Evolutionary conservation across 2,888 invertebrate genomes (phyloP).

Genomic region (Ferdinandea cuprea): DNA sequence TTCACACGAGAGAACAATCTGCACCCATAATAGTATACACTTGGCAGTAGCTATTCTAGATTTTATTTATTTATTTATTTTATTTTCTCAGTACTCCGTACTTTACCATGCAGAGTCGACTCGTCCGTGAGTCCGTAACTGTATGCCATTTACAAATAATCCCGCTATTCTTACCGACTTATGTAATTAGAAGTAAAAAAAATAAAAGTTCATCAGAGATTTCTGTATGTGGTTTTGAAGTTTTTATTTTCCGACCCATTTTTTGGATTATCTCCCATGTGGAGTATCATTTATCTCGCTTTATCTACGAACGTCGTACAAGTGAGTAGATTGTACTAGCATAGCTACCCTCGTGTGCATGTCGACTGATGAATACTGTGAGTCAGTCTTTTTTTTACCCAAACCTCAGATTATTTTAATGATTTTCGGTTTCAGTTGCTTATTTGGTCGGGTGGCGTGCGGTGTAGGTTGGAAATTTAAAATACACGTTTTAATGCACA

Average conservation of each 20-base stretch:
- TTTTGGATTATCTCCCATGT: conserved; percentile 33
- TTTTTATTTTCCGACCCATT: conserved; percentile 17
- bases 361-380: background rate
- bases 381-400: conserved; percentile 26
- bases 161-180: conserved; percentile 3
- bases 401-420: conserved; percentile 63
- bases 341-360: background rate
- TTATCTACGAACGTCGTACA: conserved; percentile 34
- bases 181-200: conserved; percentile 33
- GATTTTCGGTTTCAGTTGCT: conserved; percentile 55
- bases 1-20: no score
- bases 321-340: background rate
- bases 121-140: conserved; percentile 8
- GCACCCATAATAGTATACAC: no score
- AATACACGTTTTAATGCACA: conserved; percentile 25
- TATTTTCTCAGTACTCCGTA: background rate
- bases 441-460: background rate
- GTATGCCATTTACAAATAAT: conserved; percentile 8
- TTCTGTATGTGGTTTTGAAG: conserved; percentile 25
- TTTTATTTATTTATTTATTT: no score
- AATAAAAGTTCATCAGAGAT: conserved; percentile 26
- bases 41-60: no score
- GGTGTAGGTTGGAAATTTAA: background rate
- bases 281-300: conserved; percentile 32
- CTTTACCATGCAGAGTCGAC: background rate